Evolutionary conservation across 2,113 vertebrate genomes (phyloP), one percentile per base, ranked within the genome.

Genomic region (Ophthalmolycus amberensis): DNA sequence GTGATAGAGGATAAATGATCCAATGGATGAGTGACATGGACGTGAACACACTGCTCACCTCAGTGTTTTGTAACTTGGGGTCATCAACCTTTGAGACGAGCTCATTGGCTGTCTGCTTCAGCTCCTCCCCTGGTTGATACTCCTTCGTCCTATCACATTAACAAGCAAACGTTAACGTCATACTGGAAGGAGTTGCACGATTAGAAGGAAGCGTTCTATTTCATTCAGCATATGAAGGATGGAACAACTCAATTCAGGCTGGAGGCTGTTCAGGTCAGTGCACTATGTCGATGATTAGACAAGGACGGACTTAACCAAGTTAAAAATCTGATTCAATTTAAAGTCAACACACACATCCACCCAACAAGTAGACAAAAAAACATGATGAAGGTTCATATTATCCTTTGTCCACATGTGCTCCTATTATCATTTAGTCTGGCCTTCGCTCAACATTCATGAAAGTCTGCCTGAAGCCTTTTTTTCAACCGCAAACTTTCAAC

Each of bases 11-110:
- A 40, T 54, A n/a, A 70, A 52, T 12, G 32, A 68, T 68, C 16
- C 44, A 68, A 32, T 70, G 67, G 32, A 48, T 70, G 67, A 70
- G 5, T 70, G 67, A 37, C 29, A 54, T 37, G 66, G 15, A 34
- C 46, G n/a, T 37, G 67, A 70, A 38, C 48, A 54, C n/a, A 64
- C 4, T 54, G 71, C 96, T 96, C 90, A 99, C 98, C 97, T 99
- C 96, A 67, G 97, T 97, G 91, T 97, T 98, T 77, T 97, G 95
- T 77, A 99, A 90, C 79, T 99, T 99, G 2, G 98, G 98, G 89
- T 99, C 98, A 22, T 98, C 96, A 11, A 99, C 96, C 93, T 98
- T 97, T 83, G 97, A 93, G n/a, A 99, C 96, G 12, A 99, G 97
- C 86, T 99, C 96, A 86, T 95, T 99, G 85, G 98, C 98, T 0